Evolutionary conservation across 2,888 invertebrate genomes (phyloP), one percentile per base, ranked within the genome.

Genomic region (Nemapogon koenigi): DNA sequence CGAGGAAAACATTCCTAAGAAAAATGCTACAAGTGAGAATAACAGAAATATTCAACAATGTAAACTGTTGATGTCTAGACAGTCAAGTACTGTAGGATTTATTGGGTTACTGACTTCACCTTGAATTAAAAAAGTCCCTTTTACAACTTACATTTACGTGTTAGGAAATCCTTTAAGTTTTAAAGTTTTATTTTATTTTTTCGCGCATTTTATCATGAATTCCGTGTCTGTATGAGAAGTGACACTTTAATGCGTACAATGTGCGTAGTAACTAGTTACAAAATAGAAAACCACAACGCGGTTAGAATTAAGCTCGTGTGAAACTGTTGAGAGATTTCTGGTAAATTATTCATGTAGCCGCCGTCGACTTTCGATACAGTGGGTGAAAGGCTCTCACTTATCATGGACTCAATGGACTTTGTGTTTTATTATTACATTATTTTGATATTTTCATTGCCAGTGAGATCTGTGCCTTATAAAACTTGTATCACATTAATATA

Each of bases 301-400:
- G 35, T 35, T 35, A 26, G 37, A 76, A 78, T 76, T 65, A 66
- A 67, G 64, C 68, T 62, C 55, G 59, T 63, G 76, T 72, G 75
- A 76, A 78, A 78, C 73, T 75, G 76, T 71, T 68, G 72, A 76
- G 75, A 75, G 72, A 73, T 75, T 76, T 76, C 73, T 78, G 76
- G 72, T 76, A 73, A 76, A 78, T 78, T 72, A 78, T 78, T 76
- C 76, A 78, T 76, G 71, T 73, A 59, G 16, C 33, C 19, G 17
- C 13, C 33, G 16, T 14, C 33, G 59, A 72, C 76, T 75, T 76
- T 75, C 76, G 64, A 70, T 59, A 59, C 58, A 62, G 61, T 72
- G 62, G 57, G 64, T 62, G 66, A 72, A 71, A 76, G 72, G 64
- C 76, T 76, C 76, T 78, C 76, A 73, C 76, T 75, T 70, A 69